phyloP scores from a whole-genome alignment of 2,888 invertebrate genomes.

The Eurytoma adleriae region DNA sequence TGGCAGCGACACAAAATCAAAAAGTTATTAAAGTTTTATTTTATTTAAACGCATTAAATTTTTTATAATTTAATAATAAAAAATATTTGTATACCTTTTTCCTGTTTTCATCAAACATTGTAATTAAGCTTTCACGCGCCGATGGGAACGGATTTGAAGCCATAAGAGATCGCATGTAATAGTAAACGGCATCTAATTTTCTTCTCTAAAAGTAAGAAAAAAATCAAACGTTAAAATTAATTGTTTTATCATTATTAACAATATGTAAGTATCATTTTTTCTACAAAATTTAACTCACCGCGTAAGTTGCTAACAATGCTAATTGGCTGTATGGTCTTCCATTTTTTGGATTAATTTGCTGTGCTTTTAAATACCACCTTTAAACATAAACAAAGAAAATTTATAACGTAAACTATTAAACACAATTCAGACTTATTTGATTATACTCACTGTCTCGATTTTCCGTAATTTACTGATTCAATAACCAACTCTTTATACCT shows the following conservation, averaged over 20 bases:
- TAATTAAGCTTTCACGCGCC: constrained; percentile 91
- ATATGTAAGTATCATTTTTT: neutral
- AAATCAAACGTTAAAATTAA: neutral
- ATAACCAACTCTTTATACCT: constrained; percentile 92
- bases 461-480: constrained; percentile 88
- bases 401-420: constrained; percentile 10
- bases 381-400: constrained; percentile 43
- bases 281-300: constrained; percentile 78
- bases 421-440: neutral
- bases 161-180: constrained; percentile 96
- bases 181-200: constrained; percentile 97
- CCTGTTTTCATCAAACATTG: constrained; percentile 93
- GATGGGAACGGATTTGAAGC: constrained; percentile 95
- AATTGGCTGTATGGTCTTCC: constrained; percentile 97
- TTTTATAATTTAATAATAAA: constrained; percentile 54
- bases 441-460: constrained; percentile 82
- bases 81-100: constrained; percentile 83
- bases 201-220: constrained; percentile 82
- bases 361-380: constrained; percentile 95
- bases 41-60: constrained; percentile 23
- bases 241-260: neutral
- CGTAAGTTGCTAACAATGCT: constrained; percentile 91
- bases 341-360: constrained; percentile 95
- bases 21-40: constrained; percentile 67
- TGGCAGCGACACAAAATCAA: constrained; percentile 75